Percentiles rank a stretch among this genome's conserved stretches.
Evolutionary conservation across 2,888 invertebrate species (phyloP).

Genomic region (Chymomyza procnemis): DNA sequence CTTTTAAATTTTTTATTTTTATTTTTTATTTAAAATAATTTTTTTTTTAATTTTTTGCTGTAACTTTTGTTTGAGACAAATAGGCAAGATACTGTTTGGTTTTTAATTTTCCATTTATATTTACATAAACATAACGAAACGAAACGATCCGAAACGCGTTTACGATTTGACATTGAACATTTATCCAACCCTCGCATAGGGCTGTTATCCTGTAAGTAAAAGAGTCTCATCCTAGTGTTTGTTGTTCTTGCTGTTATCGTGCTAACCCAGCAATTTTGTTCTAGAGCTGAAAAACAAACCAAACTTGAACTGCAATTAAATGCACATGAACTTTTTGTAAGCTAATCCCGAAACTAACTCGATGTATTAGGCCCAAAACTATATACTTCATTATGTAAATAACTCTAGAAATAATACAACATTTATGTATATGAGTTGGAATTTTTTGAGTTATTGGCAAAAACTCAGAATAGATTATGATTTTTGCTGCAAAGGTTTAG

Average conservation of each 20-base stretch:
- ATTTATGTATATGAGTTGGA: no score
- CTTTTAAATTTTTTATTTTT: constrained; percentile 33
- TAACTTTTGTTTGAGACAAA: constrained; percentile 21
- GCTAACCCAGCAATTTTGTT: constrained; percentile 52
- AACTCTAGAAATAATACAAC: constrained; percentile 15
- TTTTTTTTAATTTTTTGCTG: constrained; percentile 5
- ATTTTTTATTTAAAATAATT: constrained; percentile 24
- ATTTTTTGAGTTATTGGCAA: no score
- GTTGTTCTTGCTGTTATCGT: constrained; percentile 34
- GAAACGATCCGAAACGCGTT: constrained; percentile 12
- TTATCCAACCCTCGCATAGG: constrained; percentile 43
- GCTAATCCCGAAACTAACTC: constrained; percentile 53
- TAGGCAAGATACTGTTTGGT: constrained; percentile 41
- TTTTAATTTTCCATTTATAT: constrained; percentile 49
- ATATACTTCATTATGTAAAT: constrained; percentile 29
- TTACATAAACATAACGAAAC: constrained; percentile 54
- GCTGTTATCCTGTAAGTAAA: constrained; percentile 75
- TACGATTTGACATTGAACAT: not conserved
- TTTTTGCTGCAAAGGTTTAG: no score
- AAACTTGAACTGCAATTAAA: constrained; percentile 13
- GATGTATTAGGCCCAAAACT: constrained; percentile 1
- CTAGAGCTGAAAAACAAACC: not conserved
- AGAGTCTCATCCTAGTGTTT: constrained; percentile 26
- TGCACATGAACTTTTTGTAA: constrained; percentile 41
- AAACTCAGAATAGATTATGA: no score